phyloP scores from a whole-genome alignment of 2,113 vertebrate species.

The Cranoglanis bouderius region DNA sequence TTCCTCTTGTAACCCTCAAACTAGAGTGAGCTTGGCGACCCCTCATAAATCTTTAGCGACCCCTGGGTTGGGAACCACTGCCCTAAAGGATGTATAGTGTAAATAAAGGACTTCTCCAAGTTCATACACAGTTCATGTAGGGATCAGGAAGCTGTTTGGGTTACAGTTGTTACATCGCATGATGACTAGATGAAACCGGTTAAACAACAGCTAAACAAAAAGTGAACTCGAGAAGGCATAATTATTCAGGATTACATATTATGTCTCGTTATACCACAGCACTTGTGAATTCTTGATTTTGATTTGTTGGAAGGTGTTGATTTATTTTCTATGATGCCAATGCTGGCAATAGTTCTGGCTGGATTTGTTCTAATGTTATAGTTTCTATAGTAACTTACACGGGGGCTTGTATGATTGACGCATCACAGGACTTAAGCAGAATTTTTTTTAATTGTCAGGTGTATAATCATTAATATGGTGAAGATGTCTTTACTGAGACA shows the following conservation, averaged over 20 bases:
- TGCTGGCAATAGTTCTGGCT: neutral
- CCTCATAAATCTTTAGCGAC: no score
- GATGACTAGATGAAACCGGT: neutral
- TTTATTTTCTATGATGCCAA: neutral
- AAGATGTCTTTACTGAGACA: neutral
- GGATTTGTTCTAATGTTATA: neutral
- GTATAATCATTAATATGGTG: neutral
- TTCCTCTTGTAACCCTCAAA: no score
- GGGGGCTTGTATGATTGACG: no score
- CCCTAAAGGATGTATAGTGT: neutral
- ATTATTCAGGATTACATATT: neutral
- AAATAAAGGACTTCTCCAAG: neutral
- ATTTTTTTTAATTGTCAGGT: no score
- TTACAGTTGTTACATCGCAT: neutral
- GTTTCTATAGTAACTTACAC: neutral
- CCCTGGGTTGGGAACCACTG: no score
- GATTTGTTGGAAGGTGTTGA: neutral
- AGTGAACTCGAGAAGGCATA: neutral
- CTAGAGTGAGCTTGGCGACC: no score
- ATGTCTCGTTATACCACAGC: neutral
- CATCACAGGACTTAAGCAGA: no score
- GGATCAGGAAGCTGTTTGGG: neutral
- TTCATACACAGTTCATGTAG: neutral
- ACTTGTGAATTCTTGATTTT: neutral
- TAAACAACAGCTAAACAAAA: neutral